Evolutionary conservation across 2,888 invertebrate species (phyloP).

Genomic region (Archips xylosteana): DNA sequence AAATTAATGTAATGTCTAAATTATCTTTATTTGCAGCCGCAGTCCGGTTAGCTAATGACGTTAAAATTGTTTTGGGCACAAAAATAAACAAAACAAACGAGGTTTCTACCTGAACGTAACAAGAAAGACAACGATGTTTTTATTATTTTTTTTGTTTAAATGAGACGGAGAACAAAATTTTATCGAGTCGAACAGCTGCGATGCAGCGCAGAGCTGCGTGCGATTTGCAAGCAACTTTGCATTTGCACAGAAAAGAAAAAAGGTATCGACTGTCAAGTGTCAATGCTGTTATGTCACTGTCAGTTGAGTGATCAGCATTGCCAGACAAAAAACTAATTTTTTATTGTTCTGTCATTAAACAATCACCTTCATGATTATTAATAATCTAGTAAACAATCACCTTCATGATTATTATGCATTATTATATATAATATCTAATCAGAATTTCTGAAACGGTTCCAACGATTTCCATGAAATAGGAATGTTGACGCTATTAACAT

Average conservation of each 20-base stretch:
- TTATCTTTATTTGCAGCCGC: slow-evolving; percentile 9
- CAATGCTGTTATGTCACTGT: neutral
- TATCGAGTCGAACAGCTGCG: slow-evolving; percentile 21
- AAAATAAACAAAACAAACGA: slow-evolving; percentile 23
- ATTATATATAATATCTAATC: no score
- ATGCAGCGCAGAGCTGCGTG: neutral
- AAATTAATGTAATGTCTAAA: neutral
- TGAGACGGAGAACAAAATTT: slow-evolving; percentile 4
- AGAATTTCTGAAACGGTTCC: no score
- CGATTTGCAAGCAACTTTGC: neutral
- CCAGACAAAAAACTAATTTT: neutral
- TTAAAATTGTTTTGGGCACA: neutral
- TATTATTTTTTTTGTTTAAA: slow-evolving; percentile 15
- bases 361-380: no score
- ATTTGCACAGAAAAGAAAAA: neutral
- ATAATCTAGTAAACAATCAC: no score
- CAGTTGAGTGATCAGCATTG: neutral
- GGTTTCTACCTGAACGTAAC: slow-evolving; percentile 16
- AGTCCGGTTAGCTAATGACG: slow-evolving; percentile 24
- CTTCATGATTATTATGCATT: no score
- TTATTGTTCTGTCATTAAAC: no score
- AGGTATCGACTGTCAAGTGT: slow-evolving; percentile 3
- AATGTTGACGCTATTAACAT: no score
- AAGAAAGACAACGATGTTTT: slow-evolving; percentile 13
- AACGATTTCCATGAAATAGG: no score